Percentiles rank a stretch among this genome's conserved stretches.
Evolutionary conservation across 1,140 invertebrate species (phyloP).

Genomic region (Conus ventricosus): DNA sequence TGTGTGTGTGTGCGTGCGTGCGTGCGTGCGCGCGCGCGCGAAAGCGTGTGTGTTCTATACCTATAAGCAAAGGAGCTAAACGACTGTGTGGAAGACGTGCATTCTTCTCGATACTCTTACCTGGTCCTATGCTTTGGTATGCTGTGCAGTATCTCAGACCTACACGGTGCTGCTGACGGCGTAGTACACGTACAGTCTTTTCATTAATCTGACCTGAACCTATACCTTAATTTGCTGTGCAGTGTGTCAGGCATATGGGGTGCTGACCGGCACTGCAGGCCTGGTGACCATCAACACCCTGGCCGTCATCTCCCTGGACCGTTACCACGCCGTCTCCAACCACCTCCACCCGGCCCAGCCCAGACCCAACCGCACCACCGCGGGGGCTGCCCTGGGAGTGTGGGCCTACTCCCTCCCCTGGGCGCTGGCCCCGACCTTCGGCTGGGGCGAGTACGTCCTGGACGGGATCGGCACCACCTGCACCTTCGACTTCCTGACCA

Average conservation of each 20-base stretch:
- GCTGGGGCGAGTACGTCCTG: constrained; percentile 53
- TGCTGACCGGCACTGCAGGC: constrained; percentile 37
- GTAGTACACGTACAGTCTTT: too few species aligned
- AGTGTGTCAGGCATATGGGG: constrained; percentile 48
- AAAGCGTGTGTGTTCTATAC: too few species aligned
- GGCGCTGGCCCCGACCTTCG: constrained; percentile 44
- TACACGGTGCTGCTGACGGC: too few species aligned
- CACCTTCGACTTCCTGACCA: constrained; percentile 55
- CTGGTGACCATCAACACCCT: constrained; percentile 49
- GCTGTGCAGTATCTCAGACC: too few species aligned
- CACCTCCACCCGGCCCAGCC: constrained; percentile 28
- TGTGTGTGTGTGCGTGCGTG: too few species aligned
- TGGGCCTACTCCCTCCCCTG: constrained; percentile 47
- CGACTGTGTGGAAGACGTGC: too few species aligned
- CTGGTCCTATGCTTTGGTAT: too few species aligned
- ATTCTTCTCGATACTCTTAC: too few species aligned
- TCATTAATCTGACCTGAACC: too few species aligned
- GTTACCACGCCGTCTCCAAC: constrained; percentile 43
- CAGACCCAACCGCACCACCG: constrained; percentile 12
- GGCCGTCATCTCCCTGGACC: constrained; percentile 47
- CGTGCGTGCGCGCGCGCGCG: too few species aligned
- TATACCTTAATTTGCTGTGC: background rate
- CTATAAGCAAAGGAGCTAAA: too few species aligned
- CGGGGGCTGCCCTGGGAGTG: background rate
- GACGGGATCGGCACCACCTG: constrained; percentile 54